phyloP scores from a whole-genome alignment of 2,113 vertebrate species.

The Psittacara wagleri region DNA sequence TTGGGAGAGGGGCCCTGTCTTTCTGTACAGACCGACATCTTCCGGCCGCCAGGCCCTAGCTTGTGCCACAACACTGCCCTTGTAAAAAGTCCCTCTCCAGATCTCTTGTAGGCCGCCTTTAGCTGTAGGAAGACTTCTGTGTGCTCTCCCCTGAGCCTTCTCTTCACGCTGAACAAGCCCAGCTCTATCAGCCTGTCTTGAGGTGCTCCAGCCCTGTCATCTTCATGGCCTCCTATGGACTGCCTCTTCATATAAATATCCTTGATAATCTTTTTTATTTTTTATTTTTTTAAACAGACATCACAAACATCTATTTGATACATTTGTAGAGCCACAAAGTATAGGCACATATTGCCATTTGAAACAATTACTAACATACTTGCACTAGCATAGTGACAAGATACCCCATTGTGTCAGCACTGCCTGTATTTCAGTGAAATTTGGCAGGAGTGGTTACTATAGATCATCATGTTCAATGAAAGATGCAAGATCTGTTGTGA shows the following conservation, averaged over 20 bases:
- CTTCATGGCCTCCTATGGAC: not conserved
- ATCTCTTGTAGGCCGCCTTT: not conserved
- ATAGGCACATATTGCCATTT: not conserved
- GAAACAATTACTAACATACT: not conserved
- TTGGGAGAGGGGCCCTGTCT: too few relatives aligned
- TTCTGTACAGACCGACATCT: too few relatives aligned
- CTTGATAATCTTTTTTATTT: not conserved
- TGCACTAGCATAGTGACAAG: not conserved
- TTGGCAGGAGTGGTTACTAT: not conserved
- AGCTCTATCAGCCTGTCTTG: not conserved
- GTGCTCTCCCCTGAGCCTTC: not conserved
- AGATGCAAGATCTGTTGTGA: not conserved
- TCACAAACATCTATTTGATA: not conserved
- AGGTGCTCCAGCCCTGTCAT: not conserved
- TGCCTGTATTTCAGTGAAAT: not conserved
- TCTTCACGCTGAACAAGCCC: not conserved
- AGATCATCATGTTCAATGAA: not conserved
- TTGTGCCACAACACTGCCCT: too few relatives aligned
- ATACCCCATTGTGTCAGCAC: not conserved
- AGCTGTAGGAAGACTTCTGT: not conserved
- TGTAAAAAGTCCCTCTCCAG: not conserved
- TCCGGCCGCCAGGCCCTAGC: too few relatives aligned
- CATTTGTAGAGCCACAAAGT: not conserved
- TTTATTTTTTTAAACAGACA: not conserved
- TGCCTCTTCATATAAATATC: not conserved